phyloP scores from a whole-genome alignment of 2,797 vertebrate species.

The Numenius phaeopus region DNA sequence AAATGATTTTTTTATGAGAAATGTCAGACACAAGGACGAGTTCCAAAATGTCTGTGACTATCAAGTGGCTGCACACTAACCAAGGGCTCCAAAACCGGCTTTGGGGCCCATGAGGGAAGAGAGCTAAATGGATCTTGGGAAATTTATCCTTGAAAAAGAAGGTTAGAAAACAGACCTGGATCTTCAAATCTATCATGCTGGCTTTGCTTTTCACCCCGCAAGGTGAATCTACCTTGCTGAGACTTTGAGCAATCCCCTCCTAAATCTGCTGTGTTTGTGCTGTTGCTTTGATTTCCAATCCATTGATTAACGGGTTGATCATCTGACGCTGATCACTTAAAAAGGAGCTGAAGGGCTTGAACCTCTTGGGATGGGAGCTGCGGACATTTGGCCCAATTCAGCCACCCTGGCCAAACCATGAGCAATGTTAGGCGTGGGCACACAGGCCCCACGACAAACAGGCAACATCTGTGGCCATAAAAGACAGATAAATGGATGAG shows the following conservation, averaged over 20 bases:
- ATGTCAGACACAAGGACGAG: rapidly evolving
- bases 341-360: not conserved
- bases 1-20: not conserved
- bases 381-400: not conserved
- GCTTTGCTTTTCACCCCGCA: not conserved
- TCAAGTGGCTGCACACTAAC: not conserved
- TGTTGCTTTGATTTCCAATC: not conserved
- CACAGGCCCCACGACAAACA: not conserved
- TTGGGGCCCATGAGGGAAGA: not conserved
- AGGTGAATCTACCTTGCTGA: not conserved
- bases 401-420: not conserved
- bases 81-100: not conserved
- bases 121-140: not conserved
- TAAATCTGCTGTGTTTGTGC: not conserved
- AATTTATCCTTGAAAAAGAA: not conserved
- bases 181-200: not conserved
- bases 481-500: not conserved
- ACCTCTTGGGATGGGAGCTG: not conserved
- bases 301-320: not conserved
- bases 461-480: not conserved
- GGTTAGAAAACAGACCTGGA: not conserved
- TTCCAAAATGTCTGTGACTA: not conserved
- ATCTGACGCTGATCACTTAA: not conserved
- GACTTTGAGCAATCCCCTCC: not conserved
- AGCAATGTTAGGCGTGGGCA: rapidly evolving